phyloP scores from a whole-genome alignment of 2,113 vertebrate genomes.

The Heptranchias perlo region DNA sequence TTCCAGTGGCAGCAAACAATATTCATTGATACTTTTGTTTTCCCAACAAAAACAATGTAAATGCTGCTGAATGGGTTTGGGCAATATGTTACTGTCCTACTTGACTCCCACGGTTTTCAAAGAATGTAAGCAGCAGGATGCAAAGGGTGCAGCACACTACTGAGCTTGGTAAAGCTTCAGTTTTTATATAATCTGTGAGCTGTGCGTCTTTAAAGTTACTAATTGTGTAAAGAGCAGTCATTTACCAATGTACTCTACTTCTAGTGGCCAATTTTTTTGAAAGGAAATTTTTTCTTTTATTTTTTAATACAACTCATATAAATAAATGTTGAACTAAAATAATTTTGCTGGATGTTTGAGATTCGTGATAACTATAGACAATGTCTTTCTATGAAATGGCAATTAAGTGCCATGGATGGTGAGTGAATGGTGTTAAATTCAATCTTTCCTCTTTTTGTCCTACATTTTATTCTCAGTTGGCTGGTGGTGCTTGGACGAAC shows the following conservation, averaged over 20 bases:
- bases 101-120: not conserved
- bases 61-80: not conserved
- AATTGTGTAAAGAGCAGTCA: not conserved
- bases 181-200: not conserved
- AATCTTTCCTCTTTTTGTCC: constrained; percentile 12
- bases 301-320: constrained; percentile 33
- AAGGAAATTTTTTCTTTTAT: not conserved
- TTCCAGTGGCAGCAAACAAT: not conserved
- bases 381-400: constrained; percentile 19
- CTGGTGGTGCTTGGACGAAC: constrained; percentile 57
- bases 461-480: constrained; percentile 46
- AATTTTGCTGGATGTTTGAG: constrained; percentile 31
- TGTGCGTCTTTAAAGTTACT: not conserved
- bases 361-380: constrained; percentile 36
- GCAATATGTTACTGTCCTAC: not conserved
- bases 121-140: not conserved
- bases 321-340: constrained; percentile 37
- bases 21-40: not conserved
- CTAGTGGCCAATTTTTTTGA: not conserved
- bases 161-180: not conserved
- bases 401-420: not conserved
- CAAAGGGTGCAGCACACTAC: not conserved
- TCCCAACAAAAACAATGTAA: not conserved
- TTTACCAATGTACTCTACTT: not conserved
- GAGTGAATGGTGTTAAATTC: not conserved